Evolutionary conservation across 1,140 invertebrate genomes (phyloP).

Genomic region (Laodelphax striatellus): DNA sequence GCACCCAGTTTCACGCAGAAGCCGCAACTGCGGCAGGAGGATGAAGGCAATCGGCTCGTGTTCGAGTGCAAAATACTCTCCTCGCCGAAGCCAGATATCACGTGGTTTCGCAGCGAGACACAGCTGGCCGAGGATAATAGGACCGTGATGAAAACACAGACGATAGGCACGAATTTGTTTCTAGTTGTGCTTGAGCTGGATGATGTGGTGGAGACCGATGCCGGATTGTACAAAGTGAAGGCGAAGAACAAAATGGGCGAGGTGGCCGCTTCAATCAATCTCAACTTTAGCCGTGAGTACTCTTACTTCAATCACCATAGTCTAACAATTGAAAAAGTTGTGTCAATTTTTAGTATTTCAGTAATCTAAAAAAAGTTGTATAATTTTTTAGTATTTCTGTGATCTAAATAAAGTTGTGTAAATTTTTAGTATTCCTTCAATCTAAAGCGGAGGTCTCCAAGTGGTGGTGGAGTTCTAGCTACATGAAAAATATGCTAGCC

Average conservation of each 20-base stretch:
- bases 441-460: too few relatives aligned
- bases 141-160: conserved; percentile 75
- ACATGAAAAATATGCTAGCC: too few relatives aligned
- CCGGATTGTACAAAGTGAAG: conserved; percentile 94
- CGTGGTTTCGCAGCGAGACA: conserved; percentile 81
- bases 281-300: conserved; percentile 96
- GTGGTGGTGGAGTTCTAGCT: too few relatives aligned
- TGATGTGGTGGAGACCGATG: conserved; percentile 91
- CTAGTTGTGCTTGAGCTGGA: conserved; percentile 85
- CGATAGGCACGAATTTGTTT: conserved; percentile 74
- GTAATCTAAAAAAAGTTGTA: too few relatives aligned
- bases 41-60: conserved; percentile 88
- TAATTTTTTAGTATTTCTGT: too few relatives aligned
- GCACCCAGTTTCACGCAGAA: conserved; percentile 96
- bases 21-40: conserved; percentile 88
- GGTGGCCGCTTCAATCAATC: conserved; percentile 94
- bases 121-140: conserved; percentile 68
- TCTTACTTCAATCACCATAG: too few relatives aligned
- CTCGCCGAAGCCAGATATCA: conserved; percentile 79
- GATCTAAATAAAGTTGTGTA: too few relatives aligned
- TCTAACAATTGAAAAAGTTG: neutral
- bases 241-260: conserved; percentile 97
- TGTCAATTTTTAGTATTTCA: neutral
- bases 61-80: conserved; percentile 89
- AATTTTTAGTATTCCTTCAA: too few relatives aligned